Base-by-base conservation (phyloP, 37 sponge, comb jelly and placozoan genomes). In the Tethya wilhelma region DNA sequence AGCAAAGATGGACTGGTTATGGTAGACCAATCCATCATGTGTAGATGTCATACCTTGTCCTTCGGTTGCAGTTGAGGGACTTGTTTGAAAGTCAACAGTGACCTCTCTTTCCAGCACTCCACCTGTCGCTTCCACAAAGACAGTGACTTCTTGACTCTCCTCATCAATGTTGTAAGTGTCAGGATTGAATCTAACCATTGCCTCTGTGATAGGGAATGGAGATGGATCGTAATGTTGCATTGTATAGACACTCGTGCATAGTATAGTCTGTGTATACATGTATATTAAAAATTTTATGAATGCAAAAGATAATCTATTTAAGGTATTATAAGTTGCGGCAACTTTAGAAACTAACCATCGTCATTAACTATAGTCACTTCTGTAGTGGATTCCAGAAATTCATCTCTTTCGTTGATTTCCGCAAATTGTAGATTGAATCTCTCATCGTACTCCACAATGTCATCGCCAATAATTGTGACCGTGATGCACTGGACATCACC, bases 291-390 rank as follows among this genome's bases (percentile, higher is more conserved):
- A 11, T 17, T 17, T 17, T 49, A 20, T 11, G 17, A 20, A 49
- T 17, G 17, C 11, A 17, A 17, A 17, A 20, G 11, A 49, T 49
- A 20, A 49, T 49, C 17, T 20, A 49, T 49, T 49, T 49, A 11
- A 49, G 11, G 55, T 49, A 49, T 49, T 20, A 49, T 17, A 11
- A 11, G 11, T 17, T 49, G 17, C 55, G 11, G 55, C 17, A 17
- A 12, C 25, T 23, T 29, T 19, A 29, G 62, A 8, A 59, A 23
- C 62, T 23, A 29, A 12, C 62, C 62, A 59, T 59, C 62, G 20
- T 59, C 62, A 59, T 59, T 30, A 59, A 59, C 42, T 38, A 75
- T 75, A 8, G 75, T 75, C 23, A 75, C 62, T 17, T 2, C 60
- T 39, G 62, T 59, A 36, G 7, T 33, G 9, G 25, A 17, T 7